Evolutionary conservation across 2,113 vertebrate genomes (phyloP), one percentile per base, ranked within the genome.

Genomic region (Drymodes brunneopygia): DNA sequence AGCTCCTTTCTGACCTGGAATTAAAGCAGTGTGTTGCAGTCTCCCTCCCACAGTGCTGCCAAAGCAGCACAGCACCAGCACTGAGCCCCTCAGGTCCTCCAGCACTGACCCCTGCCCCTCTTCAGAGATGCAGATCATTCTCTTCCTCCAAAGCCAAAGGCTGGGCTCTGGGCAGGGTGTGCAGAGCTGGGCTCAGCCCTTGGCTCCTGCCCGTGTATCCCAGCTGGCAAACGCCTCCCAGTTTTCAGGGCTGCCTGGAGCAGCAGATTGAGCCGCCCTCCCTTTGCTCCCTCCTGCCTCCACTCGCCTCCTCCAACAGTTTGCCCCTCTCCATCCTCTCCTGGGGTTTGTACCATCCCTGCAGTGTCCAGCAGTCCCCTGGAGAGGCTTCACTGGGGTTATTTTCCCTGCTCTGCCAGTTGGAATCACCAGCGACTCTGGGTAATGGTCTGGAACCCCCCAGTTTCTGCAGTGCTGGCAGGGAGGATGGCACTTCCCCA

Each of bases 1-100:
- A 81, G 48, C 81, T 93, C 58, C 86, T 92, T 78, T 79, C 64
- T 96, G 78, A 84, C 74, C 96, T 95, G 83, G 92, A 96, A 97
- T 93, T 60, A 86, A 91, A 91, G 22, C 51, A 60, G 74, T 8
- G 6, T 35, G 85, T 36, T 38, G 31, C 90, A 88, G 47, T 51
- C 14, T 51, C 66, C 57, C 74, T 88, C 90, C 64, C 19, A 3
- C 80, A 40, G 79, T 0, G 21, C 91, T 77, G 60, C 73, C 35
- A 11, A 81, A 73, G 58, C 1, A 0, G 64, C 73, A 35, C 72
- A 48, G 72, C 7, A 2, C 51, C 12, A 11, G 21, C 7, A 7
- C 70, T 21, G 81, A 67, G 42, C 22, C 9, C 27, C 45, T 12
- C 28, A 12, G 31, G 11, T 53, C 15, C 20, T 33, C 27, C 45